Conservation (phyloP, 2,113 vertebrate species). For the Oxyruncus cristatus region DNA sequence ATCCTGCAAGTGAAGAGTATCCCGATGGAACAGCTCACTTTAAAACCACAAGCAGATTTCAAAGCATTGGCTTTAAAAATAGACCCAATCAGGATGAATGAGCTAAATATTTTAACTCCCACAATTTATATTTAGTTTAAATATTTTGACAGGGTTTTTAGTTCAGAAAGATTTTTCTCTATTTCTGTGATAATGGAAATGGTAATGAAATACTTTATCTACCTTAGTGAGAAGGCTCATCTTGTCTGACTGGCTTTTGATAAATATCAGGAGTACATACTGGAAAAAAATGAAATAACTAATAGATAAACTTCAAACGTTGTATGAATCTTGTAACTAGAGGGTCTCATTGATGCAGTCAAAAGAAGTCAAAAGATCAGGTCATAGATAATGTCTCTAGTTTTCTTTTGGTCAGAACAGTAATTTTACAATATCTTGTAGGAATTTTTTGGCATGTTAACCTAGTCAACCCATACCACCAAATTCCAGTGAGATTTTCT, state of each 20-base stretch:
- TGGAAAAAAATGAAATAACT: neutral
- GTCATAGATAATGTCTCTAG: neutral
- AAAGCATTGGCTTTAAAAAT: neutral
- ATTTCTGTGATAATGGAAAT: constrained; percentile 13
- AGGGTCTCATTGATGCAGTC: neutral
- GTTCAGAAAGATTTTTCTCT: neutral
- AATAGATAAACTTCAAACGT: neutral
- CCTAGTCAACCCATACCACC: neutral
- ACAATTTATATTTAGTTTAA: constrained; percentile 17
- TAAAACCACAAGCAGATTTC: neutral
- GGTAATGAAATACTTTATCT: constrained; percentile 30
- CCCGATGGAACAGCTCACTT: neutral
- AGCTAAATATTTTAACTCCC: neutral
- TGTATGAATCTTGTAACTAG: neutral
- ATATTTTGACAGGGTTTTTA: constrained; percentile 45
- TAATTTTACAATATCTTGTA: neutral
- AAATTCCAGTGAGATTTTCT: neutral
- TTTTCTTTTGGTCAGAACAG: neutral
- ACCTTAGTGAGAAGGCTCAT: neutral
- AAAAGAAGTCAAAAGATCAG: neutral
- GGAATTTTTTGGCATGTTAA: neutral
- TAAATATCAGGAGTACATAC: neutral
- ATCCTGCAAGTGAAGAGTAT: neutral
- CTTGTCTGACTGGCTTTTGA: neutral
- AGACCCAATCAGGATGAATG: neutral